phyloP scores from a whole-genome alignment of 2,797 vertebrate genomes.

The Anguilla marmorata region DNA sequence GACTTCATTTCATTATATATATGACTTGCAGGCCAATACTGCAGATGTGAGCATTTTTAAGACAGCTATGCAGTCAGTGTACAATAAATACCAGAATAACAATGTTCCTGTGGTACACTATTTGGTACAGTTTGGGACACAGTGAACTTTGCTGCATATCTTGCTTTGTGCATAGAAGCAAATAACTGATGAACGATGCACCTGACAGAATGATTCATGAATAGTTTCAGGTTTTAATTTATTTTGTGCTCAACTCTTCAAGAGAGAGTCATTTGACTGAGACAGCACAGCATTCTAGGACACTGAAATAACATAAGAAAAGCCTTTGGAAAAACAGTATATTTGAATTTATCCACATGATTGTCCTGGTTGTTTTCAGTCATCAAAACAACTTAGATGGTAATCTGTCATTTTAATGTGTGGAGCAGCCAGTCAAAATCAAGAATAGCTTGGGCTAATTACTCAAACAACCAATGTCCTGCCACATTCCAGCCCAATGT shows the following conservation, averaged over 20 bases:
- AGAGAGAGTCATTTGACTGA: background rate
- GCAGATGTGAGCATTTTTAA: background rate
- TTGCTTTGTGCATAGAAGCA: background rate
- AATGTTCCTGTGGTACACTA: background rate
- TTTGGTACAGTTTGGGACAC: background rate
- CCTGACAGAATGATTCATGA: background rate
- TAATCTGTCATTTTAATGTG: background rate
- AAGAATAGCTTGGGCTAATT: too few relatives aligned
- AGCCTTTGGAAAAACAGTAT: background rate
- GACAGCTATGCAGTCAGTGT: conserved; percentile 3
- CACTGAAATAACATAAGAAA: background rate
- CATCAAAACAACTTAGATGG: too few relatives aligned
- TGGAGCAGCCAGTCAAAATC: too few relatives aligned
- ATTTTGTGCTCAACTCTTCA: background rate
- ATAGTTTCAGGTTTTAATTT: background rate
- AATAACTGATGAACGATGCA: background rate
- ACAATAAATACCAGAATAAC: background rate
- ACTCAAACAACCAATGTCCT: background rate
- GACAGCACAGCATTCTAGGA: background rate
- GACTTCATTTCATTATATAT: background rate
- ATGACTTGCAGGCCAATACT: background rate
- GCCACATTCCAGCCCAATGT: background rate
- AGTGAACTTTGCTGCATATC: background rate
- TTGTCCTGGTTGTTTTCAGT: too few relatives aligned
- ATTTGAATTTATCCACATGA: too few relatives aligned